A percentile compares a stretch with the other conserved stretches of the same genome.
Evolutionary conservation across 2,888 invertebrate genomes (phyloP).

Genomic region (Sabatieria punctata): DNA sequence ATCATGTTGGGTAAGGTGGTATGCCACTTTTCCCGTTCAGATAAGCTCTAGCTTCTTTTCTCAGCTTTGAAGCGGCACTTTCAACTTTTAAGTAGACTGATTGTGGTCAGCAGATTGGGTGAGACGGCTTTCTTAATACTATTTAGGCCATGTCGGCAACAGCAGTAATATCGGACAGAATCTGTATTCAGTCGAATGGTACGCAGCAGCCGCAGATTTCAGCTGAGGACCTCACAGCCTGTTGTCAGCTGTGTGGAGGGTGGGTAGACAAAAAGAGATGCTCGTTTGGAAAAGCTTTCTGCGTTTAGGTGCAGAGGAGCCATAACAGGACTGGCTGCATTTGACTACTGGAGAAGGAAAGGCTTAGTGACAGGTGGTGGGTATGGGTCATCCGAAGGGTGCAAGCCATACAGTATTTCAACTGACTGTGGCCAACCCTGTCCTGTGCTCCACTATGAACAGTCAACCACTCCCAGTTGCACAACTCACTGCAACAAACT

Average conservation of each 20-base stretch:
- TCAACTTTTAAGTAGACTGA: too few species aligned
- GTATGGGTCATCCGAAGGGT: conserved; percentile 14
- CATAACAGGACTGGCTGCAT: conserved; percentile 15
- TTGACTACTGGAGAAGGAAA: conserved; percentile 17
- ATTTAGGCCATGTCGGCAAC: conserved; percentile 16
- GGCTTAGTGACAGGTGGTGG: conserved; percentile 15
- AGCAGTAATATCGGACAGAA: conserved; percentile 26
- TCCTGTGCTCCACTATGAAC: conserved; percentile 3
- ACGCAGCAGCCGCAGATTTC: conserved; percentile 25
- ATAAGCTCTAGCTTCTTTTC: too few species aligned
- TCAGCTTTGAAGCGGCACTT: too few species aligned
- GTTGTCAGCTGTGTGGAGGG: conserved; percentile 27
- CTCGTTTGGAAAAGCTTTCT: too few species aligned
- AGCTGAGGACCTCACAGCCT: conserved; percentile 32
- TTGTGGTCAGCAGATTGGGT: too few species aligned
- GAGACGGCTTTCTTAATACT: too few species aligned
- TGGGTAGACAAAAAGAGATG: too few species aligned
- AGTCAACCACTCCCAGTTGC: conserved; percentile 5
- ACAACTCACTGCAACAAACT: conserved; percentile 10
- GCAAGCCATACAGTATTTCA: conserved; percentile 13
- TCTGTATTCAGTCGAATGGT: conserved; percentile 31
- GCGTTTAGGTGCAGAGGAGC: conserved; percentile 17
- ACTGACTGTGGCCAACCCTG: conserved; percentile 13
- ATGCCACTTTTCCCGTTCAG: too few species aligned
- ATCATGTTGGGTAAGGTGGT: too few species aligned